Percentiles rank a stretch among this genome's conserved stretches.
phyloP scores from a whole-genome alignment of 2,888 invertebrate genomes.

The Plebejus melissa region DNA sequence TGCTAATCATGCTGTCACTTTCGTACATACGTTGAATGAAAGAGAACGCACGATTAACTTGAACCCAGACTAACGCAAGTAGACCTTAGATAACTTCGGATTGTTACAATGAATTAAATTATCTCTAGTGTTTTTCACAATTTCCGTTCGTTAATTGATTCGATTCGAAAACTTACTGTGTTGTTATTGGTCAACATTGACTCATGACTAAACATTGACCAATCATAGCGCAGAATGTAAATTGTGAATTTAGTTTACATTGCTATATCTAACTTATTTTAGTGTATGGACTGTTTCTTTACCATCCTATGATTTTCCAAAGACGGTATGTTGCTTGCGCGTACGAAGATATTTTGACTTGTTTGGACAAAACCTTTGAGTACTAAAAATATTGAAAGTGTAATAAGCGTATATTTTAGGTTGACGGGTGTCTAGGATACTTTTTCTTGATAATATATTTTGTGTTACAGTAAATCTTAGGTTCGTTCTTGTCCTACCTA shows the following conservation, averaged over 20 bases:
- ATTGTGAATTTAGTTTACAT: not conserved
- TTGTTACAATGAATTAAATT: too few relatives aligned
- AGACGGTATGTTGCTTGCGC: not conserved
- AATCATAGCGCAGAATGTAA: not conserved
- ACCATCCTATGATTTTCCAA: not conserved
- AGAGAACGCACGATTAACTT: not conserved
- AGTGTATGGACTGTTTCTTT: not conserved
- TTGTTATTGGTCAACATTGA: not conserved
- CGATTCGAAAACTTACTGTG: not conserved
- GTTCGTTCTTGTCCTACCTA: too few relatives aligned
- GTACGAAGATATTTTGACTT: not conserved
- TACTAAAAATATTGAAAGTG: not conserved
- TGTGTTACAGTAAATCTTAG: too few relatives aligned
- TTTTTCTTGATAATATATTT: too few relatives aligned
- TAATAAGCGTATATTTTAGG: not conserved
- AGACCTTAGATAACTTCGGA: too few relatives aligned
- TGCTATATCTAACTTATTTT: not conserved
- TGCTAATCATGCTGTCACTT: not conserved
- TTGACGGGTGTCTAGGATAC: not conserved
- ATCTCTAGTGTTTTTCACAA: not conserved
- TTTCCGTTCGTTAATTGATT: not conserved
- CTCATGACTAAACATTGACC: not conserved
- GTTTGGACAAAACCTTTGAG: not conserved
- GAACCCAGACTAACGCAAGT: too few relatives aligned
- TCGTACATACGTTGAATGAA: not conserved